Evolutionary conservation across 2,113 vertebrate genomes (phyloP).

Genomic region (Melanerpes formicivorus): DNA sequence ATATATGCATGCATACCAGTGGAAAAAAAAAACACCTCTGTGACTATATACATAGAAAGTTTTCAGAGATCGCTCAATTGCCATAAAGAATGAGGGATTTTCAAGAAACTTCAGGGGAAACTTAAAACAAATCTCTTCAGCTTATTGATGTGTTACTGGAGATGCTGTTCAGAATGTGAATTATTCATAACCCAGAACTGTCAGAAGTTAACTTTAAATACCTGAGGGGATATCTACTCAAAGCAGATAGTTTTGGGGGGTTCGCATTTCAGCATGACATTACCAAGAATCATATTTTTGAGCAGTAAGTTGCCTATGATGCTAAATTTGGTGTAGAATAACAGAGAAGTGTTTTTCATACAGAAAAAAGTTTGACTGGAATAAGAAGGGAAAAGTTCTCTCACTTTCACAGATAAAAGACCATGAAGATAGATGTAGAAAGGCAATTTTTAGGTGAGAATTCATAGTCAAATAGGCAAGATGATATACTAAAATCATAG

Average conservation of each 20-base stretch:
- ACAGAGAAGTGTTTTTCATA: background rate
- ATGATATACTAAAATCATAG: background rate
- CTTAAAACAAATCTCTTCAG: constrained; percentile 1
- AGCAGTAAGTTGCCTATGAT: background rate
- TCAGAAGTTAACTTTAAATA: constrained; percentile 34
- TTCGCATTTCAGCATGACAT: background rate
- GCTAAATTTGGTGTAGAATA: background rate
- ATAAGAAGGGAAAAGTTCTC: background rate
- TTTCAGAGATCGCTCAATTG: background rate
- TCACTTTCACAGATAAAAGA: background rate
- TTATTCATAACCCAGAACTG: constrained; percentile 30
- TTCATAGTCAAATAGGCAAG: background rate
- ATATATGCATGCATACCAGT: background rate
- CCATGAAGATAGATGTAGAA: background rate
- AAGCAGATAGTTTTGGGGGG: background rate
- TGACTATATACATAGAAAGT: background rate
- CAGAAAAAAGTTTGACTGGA: background rate
- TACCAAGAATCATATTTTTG: background rate
- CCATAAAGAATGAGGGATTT: constrained; percentile 10
- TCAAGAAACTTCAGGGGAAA: constrained; percentile 3
- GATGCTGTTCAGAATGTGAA: constrained; percentile 41
- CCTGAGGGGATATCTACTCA: background rate
- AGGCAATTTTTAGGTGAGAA: background rate
- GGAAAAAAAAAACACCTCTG: background rate
- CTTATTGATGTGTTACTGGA: constrained; percentile 39